Percentiles rank a stretch among this genome's conserved stretches.
Conservation (phyloP, 2,797 vertebrate genomes). For the Lagodon rhomboides region DNA sequence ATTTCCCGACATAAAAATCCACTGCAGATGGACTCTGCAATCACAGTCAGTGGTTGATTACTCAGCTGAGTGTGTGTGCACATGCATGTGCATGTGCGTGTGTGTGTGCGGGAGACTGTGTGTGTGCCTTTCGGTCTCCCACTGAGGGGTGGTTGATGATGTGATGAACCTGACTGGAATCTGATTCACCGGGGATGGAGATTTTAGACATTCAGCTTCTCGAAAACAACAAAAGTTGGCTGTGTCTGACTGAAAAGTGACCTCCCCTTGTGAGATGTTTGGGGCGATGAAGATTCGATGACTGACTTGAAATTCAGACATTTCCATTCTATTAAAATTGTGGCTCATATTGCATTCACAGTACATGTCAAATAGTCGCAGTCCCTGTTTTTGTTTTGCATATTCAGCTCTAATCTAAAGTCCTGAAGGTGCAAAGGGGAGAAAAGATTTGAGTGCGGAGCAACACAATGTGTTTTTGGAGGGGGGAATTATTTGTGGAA, state of each 20-base stretch:
- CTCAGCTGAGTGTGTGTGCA: constrained; percentile 43
- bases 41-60: constrained; percentile 56
- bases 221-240: not conserved
- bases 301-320: not conserved
- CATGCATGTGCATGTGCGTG: constrained; percentile 15
- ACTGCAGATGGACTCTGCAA: constrained; percentile 61
- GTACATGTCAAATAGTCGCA: no score
- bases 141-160: constrained; percentile 42
- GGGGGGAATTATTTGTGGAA: not conserved
- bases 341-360: no score
- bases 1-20: constrained; percentile 36
- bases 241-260: not conserved
- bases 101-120: constrained; percentile 10
- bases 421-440: no score
- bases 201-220: constrained; percentile 18
- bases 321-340: no score
- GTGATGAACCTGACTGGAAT: constrained; percentile 34
- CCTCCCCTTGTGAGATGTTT: not conserved
- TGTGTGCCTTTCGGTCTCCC: constrained; percentile 40
- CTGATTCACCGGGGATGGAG: constrained; percentile 45
- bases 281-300: not conserved
- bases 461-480: not conserved
- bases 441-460: no score
- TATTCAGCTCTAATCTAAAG: no score
- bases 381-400: no score